These are phyloP conservation scores for Andrena chrysosceles DNA, from an alignment of 2,888 invertebrate genomes.

Conservation along the genomic window DNA sequence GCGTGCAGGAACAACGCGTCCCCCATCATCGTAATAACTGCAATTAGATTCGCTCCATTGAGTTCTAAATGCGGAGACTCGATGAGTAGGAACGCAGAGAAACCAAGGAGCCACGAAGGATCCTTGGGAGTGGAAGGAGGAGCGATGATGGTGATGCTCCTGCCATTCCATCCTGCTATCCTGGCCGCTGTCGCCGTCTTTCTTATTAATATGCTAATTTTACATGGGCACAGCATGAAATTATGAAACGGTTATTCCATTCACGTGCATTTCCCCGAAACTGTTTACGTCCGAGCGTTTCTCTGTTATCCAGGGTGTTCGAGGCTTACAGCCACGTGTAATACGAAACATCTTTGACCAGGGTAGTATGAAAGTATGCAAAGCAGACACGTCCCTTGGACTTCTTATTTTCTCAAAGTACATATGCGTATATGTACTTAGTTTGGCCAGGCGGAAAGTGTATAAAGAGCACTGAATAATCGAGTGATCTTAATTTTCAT, in stretches of 20 bases:
- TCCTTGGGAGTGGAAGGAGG: conserved; percentile 71
- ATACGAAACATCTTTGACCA: conserved; percentile 83
- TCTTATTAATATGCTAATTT: conserved; percentile 85
- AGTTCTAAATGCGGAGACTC: conserved; percentile 85
- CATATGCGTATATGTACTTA: too few relatives aligned
- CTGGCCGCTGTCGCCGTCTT: conserved; percentile 84
- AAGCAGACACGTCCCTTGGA: conserved; percentile 67
- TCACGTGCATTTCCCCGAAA: conserved; percentile 28
- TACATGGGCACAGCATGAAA: conserved; percentile 64
- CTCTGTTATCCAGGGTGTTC: conserved; percentile 60
- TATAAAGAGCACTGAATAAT: too few relatives aligned
- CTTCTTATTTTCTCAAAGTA: conserved; percentile 11
- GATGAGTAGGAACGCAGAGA: conserved; percentile 81
- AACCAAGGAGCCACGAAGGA: conserved; percentile 77
- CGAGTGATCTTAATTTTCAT: too few relatives aligned
- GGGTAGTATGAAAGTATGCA: conserved; percentile 75
- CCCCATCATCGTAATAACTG: conserved; percentile 63
- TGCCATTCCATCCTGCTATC: conserved; percentile 83
- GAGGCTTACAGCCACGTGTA: conserved; percentile 81
- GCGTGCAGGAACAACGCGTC: too few relatives aligned
- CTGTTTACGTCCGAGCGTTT: neutral
- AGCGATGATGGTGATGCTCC: conserved; percentile 64
- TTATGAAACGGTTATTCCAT: conserved; percentile 56
- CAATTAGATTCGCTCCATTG: conserved; percentile 84
- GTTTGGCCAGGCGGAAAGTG: too few relatives aligned